Base-by-base conservation (phyloP, 2,888 invertebrate genomes). In the Magallana nippona region DNA sequence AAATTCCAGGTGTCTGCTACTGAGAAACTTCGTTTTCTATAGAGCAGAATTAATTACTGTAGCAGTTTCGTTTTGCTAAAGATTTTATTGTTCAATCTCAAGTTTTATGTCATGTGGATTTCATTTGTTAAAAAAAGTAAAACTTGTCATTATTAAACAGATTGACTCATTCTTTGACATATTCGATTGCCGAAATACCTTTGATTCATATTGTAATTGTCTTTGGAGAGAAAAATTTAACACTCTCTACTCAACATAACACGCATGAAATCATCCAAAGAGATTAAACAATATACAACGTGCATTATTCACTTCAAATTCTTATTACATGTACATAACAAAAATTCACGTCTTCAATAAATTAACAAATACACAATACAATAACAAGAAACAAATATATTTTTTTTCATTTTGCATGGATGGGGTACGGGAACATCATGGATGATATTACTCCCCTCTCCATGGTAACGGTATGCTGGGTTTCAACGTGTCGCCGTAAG, bases 401-500 rank as follows among this genome's bases (percentile, higher is more conserved):
- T 22, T 27, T 13, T 11, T 22, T 19, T 82, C 55, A 83, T n/a
- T 83, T 83, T 55, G 58, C 60, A 3, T 83, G 32, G 22, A 82
- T 32, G 8, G 22, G 55, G 19, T 77, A 82, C 27, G 84, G 82
- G 17, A 84, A 27, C 19, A 82, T 79, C 56, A 84, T 63, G 1
- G 84, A 79, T 15, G 82, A 63, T 17, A 86, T 58, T 60, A 85
- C 58, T 15, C 85, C 82, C 62, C 86, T 87, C 62, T 88, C 89
- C 84, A 89, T 82, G 11, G 87, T 83, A 22, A 89, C 81, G 56
- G 87, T 87, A 83, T 89, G 89, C 63, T 89, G 89, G 2, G 98
- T 98, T 95, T 99, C 99, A 93, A 98, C 96, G 95, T 99, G 99
- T 82, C 99, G 95, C 78, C 99, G 95, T 83, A 99, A 95, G 94